Evolutionary conservation across 2,888 invertebrate species (phyloP).

Genomic region (Andrena praecox): DNA sequence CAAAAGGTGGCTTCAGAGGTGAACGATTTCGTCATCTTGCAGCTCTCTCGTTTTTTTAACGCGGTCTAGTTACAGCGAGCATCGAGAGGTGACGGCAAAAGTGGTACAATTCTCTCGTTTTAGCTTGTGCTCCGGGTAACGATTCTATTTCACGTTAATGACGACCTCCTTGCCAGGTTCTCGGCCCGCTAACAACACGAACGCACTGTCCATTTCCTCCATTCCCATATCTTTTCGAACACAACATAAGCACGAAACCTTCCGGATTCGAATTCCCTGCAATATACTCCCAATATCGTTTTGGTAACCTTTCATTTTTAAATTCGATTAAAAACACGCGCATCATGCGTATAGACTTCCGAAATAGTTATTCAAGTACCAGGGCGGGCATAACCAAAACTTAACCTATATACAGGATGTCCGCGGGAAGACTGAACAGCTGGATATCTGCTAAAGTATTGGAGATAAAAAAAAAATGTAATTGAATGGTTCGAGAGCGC

Average conservation of each 20-base stretch:
- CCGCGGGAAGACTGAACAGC: no score
- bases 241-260: neutral
- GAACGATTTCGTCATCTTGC: slow-evolving; percentile 49
- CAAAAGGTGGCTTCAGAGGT: slow-evolving; percentile 22
- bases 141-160: slow-evolving; percentile 53
- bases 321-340: no score
- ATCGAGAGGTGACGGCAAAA: slow-evolving; percentile 52
- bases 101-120: slow-evolving; percentile 62
- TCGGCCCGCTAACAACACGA: slow-evolving; percentile 18
- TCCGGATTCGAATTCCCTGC: no score
- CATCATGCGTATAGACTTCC: no score
- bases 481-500: no score
- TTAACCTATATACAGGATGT: no score
- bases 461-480: no score
- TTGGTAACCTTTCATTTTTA: no score
- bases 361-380: no score
- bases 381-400: no score
- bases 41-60: slow-evolving; percentile 56
- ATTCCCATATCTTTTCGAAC: neutral
- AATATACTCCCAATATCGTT: no score
- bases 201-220: neutral
- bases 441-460: no score
- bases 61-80: slow-evolving; percentile 73
- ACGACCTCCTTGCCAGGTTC: slow-evolving; percentile 49
- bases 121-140: slow-evolving; percentile 61